Percentiles rank a stretch among this genome's conserved stretches.
Evolutionary conservation across 2,888 invertebrate species (phyloP).

Genomic region (Danaus chrysippus): DNA sequence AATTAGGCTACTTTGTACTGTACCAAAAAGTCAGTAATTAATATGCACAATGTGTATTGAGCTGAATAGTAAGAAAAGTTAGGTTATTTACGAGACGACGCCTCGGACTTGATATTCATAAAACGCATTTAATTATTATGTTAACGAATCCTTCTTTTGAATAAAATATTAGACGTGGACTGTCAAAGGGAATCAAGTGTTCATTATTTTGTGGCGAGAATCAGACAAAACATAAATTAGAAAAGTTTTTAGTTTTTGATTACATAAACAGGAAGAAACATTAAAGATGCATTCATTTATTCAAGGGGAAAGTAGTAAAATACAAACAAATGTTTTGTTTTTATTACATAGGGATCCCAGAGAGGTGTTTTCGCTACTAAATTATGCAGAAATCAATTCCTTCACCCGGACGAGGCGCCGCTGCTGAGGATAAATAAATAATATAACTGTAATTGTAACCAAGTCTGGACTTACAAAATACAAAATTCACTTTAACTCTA

Average conservation of each 20-base stretch:
- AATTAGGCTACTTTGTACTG: constrained; percentile 30
- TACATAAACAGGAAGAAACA: constrained; percentile 40
- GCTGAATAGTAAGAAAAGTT: constrained; percentile 70
- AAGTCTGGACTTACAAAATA: constrained; percentile 44
- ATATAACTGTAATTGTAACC: constrained; percentile 72
- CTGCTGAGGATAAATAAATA: constrained; percentile 72
- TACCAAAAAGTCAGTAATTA: constrained; percentile 43
- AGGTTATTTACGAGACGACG: constrained; percentile 67
- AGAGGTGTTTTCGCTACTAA: constrained; percentile 72
- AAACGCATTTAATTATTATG: constrained; percentile 77
- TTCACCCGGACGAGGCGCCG: constrained; percentile 60
- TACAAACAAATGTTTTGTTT: constrained; percentile 74
- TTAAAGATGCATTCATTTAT: constrained; percentile 55
- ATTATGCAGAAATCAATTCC: constrained; percentile 79
- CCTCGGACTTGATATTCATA: constrained; percentile 75
- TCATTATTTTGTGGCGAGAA: constrained; percentile 50
- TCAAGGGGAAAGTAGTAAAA: constrained; percentile 65
- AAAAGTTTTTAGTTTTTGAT: constrained; percentile 44
- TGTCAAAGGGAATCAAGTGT: constrained; percentile 70
- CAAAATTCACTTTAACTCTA: constrained; percentile 33
- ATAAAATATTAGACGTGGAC: constrained; percentile 70
- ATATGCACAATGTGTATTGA: constrained; percentile 72
- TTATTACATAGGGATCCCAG: constrained; percentile 65
- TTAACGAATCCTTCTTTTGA: constrained; percentile 75
- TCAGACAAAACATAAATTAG: constrained; percentile 38